Base-by-base conservation (phyloP, 2,888 invertebrate genomes). In the Ceratothoa steindachneri region DNA sequence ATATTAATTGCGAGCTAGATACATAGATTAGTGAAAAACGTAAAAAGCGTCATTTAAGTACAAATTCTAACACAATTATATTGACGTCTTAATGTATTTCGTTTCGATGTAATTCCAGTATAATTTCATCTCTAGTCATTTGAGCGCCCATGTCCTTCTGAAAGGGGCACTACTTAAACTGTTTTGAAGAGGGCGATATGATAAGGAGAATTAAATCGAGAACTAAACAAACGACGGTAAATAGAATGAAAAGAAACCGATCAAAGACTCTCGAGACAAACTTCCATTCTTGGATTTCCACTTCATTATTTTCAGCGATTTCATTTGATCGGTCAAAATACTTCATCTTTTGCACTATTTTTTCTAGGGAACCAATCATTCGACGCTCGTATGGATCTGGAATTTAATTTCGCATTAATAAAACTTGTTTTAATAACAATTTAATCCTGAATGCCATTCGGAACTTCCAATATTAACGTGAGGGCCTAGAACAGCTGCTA, bases 231-330 rank as follows among this genome's bases (percentile, higher is more conserved):
- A 60, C 24, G n/a, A 24, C 60, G 12, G 27, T 2, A 60, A 60
- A 60, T 1, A 3, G 1, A 60, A 22, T 22, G 19, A 78, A 60
- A 5, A 71, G 66, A 15, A 74, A 31, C 9, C 75, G 24, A 65
- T 72, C 71, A 5, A 71, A 27, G n/a, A 64, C 66, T 28, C 71
- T 31, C 1, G 71, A 71, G 9, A 71, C 53, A 27, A 71, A 71
- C 27, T 71, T 66, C 71, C 71, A 71, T 51, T 71, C 51, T 28
- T 28, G 15, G 5, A 30, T 27, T 7, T 30, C 12, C 1, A 15
- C 70, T 7, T 15, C 15, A n/a, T 70, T 29, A 24, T 60, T 28
- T 12, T 70, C 60, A 30, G 7, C 24, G 24, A 55, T 55, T 19
- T n/a, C 0, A 55, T 27, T 15, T n/a, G 2, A 2, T 27, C 22